Conservation (phyloP, 2,797 vertebrate genomes). For the Melanotaenia boesemani region DNA sequence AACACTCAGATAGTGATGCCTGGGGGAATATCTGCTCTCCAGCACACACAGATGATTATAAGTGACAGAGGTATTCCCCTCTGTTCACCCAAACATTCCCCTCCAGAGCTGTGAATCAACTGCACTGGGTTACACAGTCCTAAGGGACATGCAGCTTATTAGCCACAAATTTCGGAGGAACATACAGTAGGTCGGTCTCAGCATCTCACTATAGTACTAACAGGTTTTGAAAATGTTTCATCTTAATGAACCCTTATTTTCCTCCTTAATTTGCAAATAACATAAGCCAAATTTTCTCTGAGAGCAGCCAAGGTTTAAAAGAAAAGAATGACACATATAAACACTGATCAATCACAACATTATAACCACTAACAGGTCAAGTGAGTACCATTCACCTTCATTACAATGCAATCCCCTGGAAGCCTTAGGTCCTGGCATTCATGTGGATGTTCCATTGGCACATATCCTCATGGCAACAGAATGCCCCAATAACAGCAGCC, state of each 20-base stretch:
- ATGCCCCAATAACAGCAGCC: background rate
- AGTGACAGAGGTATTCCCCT: slow-evolving; percentile 45
- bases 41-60: slow-evolving; percentile 49
- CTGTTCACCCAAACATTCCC: slow-evolving; percentile 37
- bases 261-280: background rate
- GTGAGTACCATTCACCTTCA: background rate
- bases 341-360: background rate
- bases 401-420: background rate
- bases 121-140: slow-evolving; percentile 31
- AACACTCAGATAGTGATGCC: slow-evolving; percentile 50
- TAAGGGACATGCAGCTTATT: slow-evolving; percentile 37
- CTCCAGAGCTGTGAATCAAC: slow-evolving; percentile 43
- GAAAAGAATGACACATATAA: background rate
- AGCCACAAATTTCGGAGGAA: slow-evolving; percentile 23
- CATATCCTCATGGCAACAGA: background rate
- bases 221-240: slow-evolving; percentile 21
- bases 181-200: background rate
- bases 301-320: background rate
- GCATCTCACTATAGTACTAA: slow-evolving; percentile 3
- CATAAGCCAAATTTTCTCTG: slow-evolving; percentile 3
- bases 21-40: slow-evolving; percentile 71
- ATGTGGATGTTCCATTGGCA: background rate
- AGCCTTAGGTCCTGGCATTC: background rate
- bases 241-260: slow-evolving; percentile 8
- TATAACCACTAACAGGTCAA: background rate